Evolutionary conservation across 2,888 invertebrate species (phyloP).

Genomic region (Margaritifera margaritifera): DNA sequence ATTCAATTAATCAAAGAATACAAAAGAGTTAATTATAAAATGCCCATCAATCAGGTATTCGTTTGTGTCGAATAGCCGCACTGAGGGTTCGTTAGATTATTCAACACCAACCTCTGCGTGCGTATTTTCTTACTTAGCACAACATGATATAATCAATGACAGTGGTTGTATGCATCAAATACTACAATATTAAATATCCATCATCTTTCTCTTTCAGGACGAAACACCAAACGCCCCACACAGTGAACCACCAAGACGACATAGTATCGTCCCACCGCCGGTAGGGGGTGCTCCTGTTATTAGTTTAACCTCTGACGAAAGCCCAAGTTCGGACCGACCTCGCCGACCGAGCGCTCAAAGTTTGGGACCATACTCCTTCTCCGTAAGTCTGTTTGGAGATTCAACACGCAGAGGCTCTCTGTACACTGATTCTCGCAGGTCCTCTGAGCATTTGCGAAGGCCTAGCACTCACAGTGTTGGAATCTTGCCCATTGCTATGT

Average conservation of each 20-base stretch:
- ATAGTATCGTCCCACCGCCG: slow-evolving; percentile 60
- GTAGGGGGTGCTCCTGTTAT: slow-evolving; percentile 52
- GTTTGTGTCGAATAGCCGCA: too few species aligned
- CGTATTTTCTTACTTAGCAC: too few species aligned
- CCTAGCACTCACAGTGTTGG: slow-evolving; percentile 63
- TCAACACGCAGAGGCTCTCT: slow-evolving; percentile 39
- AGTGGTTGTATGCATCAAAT: background rate
- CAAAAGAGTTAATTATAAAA: too few species aligned
- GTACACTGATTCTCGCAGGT: slow-evolving; percentile 33
- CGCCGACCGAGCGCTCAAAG: slow-evolving; percentile 69
- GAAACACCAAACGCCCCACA: slow-evolving; percentile 18
- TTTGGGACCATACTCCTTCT: slow-evolving; percentile 65
- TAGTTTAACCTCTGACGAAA: slow-evolving; percentile 59
- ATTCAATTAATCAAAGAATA: too few species aligned
- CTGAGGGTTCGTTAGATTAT: too few species aligned
- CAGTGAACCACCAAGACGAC: slow-evolving; percentile 32
- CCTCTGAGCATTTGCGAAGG: slow-evolving; percentile 45
- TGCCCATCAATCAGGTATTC: too few species aligned
- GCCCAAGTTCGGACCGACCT: slow-evolving; percentile 52
- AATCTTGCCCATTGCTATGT: slow-evolving; percentile 61
- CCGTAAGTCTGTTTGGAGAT: slow-evolving; percentile 62
- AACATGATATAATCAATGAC: too few species aligned
- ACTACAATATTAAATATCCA: background rate
- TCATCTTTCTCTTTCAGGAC: background rate
- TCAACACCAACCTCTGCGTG: too few species aligned